Evolutionary conservation across 2,888 invertebrate species (phyloP), one percentile per base, ranked within the genome.

Genomic region (Campoplex nolae): DNA sequence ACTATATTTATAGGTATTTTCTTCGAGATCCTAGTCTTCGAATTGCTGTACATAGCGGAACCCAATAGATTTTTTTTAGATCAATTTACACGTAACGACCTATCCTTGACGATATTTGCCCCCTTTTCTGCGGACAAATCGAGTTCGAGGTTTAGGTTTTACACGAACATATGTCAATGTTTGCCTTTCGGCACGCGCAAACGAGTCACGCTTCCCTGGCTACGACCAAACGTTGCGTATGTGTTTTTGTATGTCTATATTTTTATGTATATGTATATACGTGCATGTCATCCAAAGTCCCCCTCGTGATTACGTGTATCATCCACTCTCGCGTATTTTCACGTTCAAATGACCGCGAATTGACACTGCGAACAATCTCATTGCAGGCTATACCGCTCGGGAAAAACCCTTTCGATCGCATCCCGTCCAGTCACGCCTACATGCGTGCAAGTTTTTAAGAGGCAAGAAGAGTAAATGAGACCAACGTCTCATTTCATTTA

Each of bases 81-180:
- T 76, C 18, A 76, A 76, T 83, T 56, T 80, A 77, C 67, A 58
- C 67, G 76, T 80, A 76, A 82, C 76, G 76, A 82, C 58, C 6
- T 73, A 58, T 54, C 54, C 68, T 38, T 35, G 35, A 4, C 83
- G 65, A 42, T 58, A 68, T 54, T 38, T 68, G 48, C 73, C 70
- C 70, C 51, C 42, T 45, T 35, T 28, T 83, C 23, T n/a, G 62
- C 1, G 58, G 79, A 51, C 73, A 78, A 87, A 84, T 87, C 76
- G 79, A 75, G 83, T 82, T 83, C 32, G 84, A 79, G 84, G 84
- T 78, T 78, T 89, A 89, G 90, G 90, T 92, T 92, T 92, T 91
- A 90, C 91, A 88, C 90, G 89, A 92, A 90, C 93, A 94, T 94
- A 94, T 93, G 93, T 92, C 92, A 92, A 92, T 94, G 93, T 94